Evolutionary conservation across 2,797 vertebrate species (phyloP).

Genomic region (Neoniphon sammara): DNA sequence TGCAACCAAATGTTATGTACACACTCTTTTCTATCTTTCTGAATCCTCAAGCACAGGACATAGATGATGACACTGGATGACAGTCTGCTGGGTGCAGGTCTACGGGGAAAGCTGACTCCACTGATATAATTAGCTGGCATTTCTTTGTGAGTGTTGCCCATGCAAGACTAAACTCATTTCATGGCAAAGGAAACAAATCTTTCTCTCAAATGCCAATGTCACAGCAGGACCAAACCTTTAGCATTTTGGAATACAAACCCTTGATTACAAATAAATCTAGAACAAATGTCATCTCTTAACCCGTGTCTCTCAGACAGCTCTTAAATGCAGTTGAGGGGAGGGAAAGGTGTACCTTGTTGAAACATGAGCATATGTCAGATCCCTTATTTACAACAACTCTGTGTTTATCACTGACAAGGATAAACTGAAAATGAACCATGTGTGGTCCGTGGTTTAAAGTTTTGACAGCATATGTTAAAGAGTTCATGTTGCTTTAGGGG

Average conservation of each 20-base stretch:
- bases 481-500: slow-evolving; percentile 64
- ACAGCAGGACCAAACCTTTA: slow-evolving; percentile 63
- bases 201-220: slow-evolving; percentile 63
- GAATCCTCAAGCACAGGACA: slow-evolving; percentile 10
- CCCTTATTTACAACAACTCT: slow-evolving; percentile 19
- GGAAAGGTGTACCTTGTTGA: not conserved
- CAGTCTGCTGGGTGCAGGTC: slow-evolving; percentile 12
- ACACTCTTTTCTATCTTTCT: slow-evolving; percentile 2
- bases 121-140: slow-evolving; percentile 66
- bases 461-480: slow-evolving; percentile 70
- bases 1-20: slow-evolving; percentile 3
- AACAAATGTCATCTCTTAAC: slow-evolving; percentile 46
- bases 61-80: slow-evolving; percentile 5
- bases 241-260: slow-evolving; percentile 54
- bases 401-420: slow-evolving; percentile 64
- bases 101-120: slow-evolving; percentile 46
- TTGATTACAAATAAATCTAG: slow-evolving; percentile 68
- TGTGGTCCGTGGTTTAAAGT: slow-evolving; percentile 71
- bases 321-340: slow-evolving; percentile 15
- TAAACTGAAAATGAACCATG: slow-evolving; percentile 63
- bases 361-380: slow-evolving; percentile 3
- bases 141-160: slow-evolving; percentile 61
- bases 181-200: slow-evolving; percentile 61
- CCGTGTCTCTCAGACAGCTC: slow-evolving; percentile 5
- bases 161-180: slow-evolving; percentile 66